Percentiles rank a stretch among this genome's conserved stretches.
These are phyloP conservation scores for Lacerta bilineata DNA, from an alignment of 2,797 vertebrate genomes.

Conservation along the genomic window DNA sequence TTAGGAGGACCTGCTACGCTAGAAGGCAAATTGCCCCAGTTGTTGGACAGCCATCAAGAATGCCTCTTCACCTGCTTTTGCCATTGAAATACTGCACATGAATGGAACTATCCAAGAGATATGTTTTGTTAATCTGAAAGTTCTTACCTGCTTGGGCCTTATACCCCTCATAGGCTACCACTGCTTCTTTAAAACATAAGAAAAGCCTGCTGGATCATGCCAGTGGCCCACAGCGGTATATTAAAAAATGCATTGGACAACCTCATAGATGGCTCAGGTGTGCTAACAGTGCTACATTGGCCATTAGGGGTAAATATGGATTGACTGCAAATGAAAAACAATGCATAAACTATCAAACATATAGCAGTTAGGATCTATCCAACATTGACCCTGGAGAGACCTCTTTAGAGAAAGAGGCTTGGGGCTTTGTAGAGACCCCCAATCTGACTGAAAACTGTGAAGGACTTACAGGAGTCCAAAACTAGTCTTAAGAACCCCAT, in stretches of 20 bases:
- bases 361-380: background rate
- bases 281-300: background rate
- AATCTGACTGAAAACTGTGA: too few species aligned
- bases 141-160: background rate
- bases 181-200: too few species aligned
- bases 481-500: too few species aligned
- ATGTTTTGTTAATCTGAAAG: background rate
- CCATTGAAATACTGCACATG: background rate
- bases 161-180: background rate
- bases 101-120: background rate
- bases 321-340: background rate
- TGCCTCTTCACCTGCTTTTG: too few species aligned
- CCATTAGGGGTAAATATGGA: background rate
- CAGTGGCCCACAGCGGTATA: too few species aligned
- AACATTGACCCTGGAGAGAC: background rate
- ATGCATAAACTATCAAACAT: background rate
- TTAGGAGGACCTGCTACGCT: too few species aligned
- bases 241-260: background rate
- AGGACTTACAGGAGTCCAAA: too few species aligned
- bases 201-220: too few species aligned
- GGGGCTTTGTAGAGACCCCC: too few species aligned
- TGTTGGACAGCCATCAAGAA: background rate
- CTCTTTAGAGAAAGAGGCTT: too few species aligned
- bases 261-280: background rate
- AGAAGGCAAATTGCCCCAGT: background rate